These are phyloP conservation scores for Hetaerina americana DNA, from an alignment of 1,140 invertebrate species.

Conservation along the genomic window DNA sequence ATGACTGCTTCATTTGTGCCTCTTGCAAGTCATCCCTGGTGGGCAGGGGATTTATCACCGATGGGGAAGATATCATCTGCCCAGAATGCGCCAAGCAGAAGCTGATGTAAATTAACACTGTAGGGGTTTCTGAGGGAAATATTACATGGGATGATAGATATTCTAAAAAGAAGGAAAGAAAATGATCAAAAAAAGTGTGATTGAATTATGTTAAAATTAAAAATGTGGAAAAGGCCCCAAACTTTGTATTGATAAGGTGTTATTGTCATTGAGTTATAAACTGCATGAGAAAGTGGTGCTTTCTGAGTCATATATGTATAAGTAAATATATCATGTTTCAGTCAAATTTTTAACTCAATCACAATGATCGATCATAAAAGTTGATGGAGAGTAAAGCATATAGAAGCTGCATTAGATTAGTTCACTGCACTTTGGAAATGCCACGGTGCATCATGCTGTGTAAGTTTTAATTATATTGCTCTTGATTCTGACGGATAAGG, in stretches of 20 bases:
- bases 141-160: not conserved
- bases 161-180: too few species aligned
- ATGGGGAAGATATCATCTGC: conserved; percentile 92
- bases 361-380: not conserved
- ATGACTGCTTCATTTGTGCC: conserved; percentile 97
- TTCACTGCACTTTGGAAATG: too few species aligned
- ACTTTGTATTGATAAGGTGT: not conserved
- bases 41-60: conserved; percentile 97
- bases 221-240: not conserved
- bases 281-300: not conserved
- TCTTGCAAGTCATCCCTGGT: conserved; percentile 90
- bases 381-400: too few species aligned
- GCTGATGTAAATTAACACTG: conserved; percentile 53
- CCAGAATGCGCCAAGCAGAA: conserved; percentile 97
- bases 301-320: not conserved
- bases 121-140: not conserved
- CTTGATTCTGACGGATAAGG: too few species aligned
- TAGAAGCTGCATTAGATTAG: too few species aligned
- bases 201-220: not conserved
- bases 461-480: too few species aligned
- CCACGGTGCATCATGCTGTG: too few species aligned
- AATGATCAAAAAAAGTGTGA: not conserved
- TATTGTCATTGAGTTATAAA: not conserved
- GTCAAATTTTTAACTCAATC: not conserved
- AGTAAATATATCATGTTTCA: too few species aligned